Evolutionary conservation across 2,888 invertebrate genomes (phyloP), one percentile per base, ranked within the genome.

Genomic region (Cephus sareptanus): DNA sequence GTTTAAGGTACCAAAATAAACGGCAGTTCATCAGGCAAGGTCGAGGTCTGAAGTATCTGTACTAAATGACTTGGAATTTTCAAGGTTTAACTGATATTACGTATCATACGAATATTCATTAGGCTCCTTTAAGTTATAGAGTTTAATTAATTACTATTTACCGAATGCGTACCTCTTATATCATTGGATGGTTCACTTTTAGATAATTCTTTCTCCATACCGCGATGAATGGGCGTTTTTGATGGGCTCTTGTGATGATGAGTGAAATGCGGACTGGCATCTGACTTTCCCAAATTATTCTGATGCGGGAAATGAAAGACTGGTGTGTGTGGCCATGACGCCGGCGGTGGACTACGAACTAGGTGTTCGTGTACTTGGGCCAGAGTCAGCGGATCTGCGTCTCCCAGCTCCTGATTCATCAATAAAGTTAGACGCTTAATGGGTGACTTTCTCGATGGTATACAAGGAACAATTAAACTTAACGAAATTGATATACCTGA

Each of bases 281-380:
- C 78, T 75, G 80, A 79, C 73, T 81, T 85, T 69, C 91, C 91
- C 71, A 90, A 91, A 78, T 92, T 92, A 80, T 92, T 92, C 73
- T 90, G 92, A 85, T 92, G 92, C 3, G 94, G 93, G 87, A 94
- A 94, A 82, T 93, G 92, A 87, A 94, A 94, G 77, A 93, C 91
- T n/a, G 94, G 93, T 70, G 93, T 93, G 84, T 93, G 92, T 37
- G 96, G 95, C 96, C 96, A 96, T 82, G 94, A 94, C 33, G 94
- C 95, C 0, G 96, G 96, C 3, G 96, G 96, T 37, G 96, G 96
- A 83, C 96, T 96, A 80, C 96, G 93, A 76, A 96, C 96, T 94
- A 96, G 94, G 89, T 96, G 96, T 88, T 96, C 96, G 87, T 96
- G 96, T 78, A 96, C 95, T 91, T 96, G 96, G 81, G 96, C 96